Evolutionary conservation across 2,113 vertebrate genomes (phyloP).

Genomic region (Urocolius indicus): DNA sequence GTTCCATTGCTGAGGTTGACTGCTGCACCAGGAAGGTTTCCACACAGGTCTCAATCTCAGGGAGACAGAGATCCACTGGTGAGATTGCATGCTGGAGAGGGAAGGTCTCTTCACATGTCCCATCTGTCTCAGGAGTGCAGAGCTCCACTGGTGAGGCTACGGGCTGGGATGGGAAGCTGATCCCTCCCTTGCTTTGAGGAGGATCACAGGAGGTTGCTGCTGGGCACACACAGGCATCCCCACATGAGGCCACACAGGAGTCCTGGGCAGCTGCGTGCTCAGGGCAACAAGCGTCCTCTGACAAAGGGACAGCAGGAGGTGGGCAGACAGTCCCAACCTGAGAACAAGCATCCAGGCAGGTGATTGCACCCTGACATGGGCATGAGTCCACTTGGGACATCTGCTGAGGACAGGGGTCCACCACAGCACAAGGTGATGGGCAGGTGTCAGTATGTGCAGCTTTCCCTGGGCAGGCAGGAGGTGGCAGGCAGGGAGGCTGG

Average conservation of each 20-base stretch:
- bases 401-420: background rate
- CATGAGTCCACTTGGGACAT: background rate
- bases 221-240: background rate
- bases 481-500: background rate
- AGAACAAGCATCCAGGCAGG: background rate
- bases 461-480: background rate
- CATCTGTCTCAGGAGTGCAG: background rate
- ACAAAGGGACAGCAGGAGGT: background rate
- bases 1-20: accelerated
- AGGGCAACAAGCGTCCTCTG: background rate
- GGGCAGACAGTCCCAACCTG: background rate
- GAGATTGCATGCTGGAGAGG: background rate
- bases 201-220: background rate
- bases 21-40: accelerated
- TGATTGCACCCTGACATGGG: background rate
- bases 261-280: background rate
- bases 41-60: accelerated
- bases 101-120: background rate
- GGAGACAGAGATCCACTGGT: background rate
- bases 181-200: background rate
- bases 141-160: too few species aligned
- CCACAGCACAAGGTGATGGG: accelerated
- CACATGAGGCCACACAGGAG: background rate
- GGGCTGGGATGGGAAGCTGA: background rate
- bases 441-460: accelerated